Conservation (phyloP, 2,888 invertebrate species). For the Sphaerophoria taeniata region DNA sequence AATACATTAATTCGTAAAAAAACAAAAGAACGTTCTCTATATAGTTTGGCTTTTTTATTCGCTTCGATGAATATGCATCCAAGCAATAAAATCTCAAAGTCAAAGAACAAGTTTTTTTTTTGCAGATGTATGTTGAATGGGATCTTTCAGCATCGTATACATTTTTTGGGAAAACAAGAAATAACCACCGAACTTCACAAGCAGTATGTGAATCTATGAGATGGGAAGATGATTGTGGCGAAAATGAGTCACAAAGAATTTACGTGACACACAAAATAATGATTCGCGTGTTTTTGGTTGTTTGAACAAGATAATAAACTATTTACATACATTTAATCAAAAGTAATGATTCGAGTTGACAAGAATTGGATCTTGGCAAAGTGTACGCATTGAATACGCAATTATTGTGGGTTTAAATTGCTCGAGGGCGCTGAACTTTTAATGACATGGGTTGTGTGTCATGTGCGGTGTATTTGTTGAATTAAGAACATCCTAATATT, state of each 20-base stretch:
- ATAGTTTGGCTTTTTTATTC: background rate
- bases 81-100: slow-evolving; percentile 12
- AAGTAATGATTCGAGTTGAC: slow-evolving; percentile 48
- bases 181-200: background rate
- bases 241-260: slow-evolving; percentile 48
- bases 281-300: background rate
- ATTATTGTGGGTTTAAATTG: too few relatives aligned
- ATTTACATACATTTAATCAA: slow-evolving; percentile 52
- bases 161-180: background rate
- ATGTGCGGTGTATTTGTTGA: too few relatives aligned
- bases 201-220: slow-evolving; percentile 26
- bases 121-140: background rate
- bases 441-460: background rate
- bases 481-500: too few relatives aligned
- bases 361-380: slow-evolving; percentile 39
- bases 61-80: slow-evolving; percentile 41
- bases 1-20: background rate
- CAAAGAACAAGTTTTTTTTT: slow-evolving; percentile 4
- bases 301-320: too few relatives aligned
- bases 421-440: slow-evolving; percentile 59
- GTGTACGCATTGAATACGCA: too few relatives aligned
- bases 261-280: slow-evolving; percentile 55
- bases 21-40: slow-evolving; percentile 21
- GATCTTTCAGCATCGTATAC: too few relatives aligned
- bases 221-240: slow-evolving; percentile 24